Evolutionary conservation across 92 coral and sea anemone genomes (phyloP).

Genomic region (Anthopleura xanthogrammica): DNA sequence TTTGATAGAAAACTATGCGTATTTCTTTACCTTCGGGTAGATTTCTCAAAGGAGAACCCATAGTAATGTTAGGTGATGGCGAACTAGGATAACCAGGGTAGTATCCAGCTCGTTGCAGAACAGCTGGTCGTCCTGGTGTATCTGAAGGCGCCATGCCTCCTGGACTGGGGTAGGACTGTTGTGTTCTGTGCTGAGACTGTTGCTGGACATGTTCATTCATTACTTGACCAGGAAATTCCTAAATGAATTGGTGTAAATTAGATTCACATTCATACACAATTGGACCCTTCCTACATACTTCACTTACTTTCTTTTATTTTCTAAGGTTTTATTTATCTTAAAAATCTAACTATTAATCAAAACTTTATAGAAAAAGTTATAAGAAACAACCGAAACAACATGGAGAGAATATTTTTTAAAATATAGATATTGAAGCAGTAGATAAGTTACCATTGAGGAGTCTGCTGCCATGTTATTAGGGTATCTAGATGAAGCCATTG

Average conservation of each 20-base stretch:
- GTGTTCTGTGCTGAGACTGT: constrained; percentile 39
- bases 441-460: constrained; percentile 18
- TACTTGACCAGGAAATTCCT: constrained; percentile 61
- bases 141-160: constrained; percentile 26
- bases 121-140: constrained; percentile 14
- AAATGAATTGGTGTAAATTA: not conserved
- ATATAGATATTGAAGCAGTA: no score
- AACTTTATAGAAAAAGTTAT: no score
- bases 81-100: constrained; percentile 51
- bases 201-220: constrained; percentile 58
- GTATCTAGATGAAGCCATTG: constrained; percentile 44
- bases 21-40: constrained; percentile 60
- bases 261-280: not conserved
- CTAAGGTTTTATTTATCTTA: no score
- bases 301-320: no score
- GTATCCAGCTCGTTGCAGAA: constrained; percentile 16
- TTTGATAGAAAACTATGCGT: not conserved
- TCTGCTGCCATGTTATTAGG: constrained; percentile 46
- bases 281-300: no score
- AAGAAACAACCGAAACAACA: no score
- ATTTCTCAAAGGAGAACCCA: constrained; percentile 75
- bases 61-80: constrained; percentile 83
- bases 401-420: no score
- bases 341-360: no score
- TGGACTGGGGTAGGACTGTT: constrained; percentile 55